phyloP scores from a whole-genome alignment of 2,888 invertebrate genomes.

The Hesperia comma region DNA sequence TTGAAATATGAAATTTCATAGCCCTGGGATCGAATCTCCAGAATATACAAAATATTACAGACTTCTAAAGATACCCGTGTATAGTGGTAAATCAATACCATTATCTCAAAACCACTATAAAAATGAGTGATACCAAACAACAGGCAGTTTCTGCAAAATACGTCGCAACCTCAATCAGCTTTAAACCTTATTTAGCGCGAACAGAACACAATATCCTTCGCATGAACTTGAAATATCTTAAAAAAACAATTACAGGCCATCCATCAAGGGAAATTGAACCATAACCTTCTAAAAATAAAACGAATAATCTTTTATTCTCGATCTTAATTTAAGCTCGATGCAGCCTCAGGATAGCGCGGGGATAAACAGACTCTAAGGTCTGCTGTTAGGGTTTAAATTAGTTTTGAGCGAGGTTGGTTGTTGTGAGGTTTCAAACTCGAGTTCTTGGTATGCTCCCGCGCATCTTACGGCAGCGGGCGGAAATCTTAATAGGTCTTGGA shows the following conservation, averaged over 20 bases:
- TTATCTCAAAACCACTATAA: constrained; percentile 81
- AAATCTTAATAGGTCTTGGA: constrained; percentile 83
- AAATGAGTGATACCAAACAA: constrained; percentile 72
- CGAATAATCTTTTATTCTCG: constrained; percentile 41
- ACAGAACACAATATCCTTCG: constrained; percentile 43
- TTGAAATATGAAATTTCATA: constrained; percentile 40
- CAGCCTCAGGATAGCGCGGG: neutral
- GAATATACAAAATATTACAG: constrained; percentile 58
- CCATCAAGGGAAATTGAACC: constrained; percentile 53
- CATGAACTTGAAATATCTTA: constrained; percentile 34
- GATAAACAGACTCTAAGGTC: constrained; percentile 23
- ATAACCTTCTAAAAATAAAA: constrained; percentile 48
- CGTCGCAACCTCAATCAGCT: constrained; percentile 39
- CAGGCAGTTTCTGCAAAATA: constrained; percentile 61
- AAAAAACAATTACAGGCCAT: constrained; percentile 47
- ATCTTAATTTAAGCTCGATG: constrained; percentile 30
- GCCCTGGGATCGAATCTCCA: constrained; percentile 42
- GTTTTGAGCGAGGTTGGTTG: constrained; percentile 16
- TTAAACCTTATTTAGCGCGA: constrained; percentile 35
- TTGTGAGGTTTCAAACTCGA: constrained; percentile 50
- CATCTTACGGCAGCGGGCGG: constrained; percentile 74
- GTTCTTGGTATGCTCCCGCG: constrained; percentile 65
- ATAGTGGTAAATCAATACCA: constrained; percentile 79
- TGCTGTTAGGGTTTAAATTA: constrained; percentile 46
- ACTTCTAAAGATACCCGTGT: constrained; percentile 64